Evolutionary conservation across 2,888 invertebrate genomes (phyloP).

Genomic region (Agrotis exclamationis): DNA sequence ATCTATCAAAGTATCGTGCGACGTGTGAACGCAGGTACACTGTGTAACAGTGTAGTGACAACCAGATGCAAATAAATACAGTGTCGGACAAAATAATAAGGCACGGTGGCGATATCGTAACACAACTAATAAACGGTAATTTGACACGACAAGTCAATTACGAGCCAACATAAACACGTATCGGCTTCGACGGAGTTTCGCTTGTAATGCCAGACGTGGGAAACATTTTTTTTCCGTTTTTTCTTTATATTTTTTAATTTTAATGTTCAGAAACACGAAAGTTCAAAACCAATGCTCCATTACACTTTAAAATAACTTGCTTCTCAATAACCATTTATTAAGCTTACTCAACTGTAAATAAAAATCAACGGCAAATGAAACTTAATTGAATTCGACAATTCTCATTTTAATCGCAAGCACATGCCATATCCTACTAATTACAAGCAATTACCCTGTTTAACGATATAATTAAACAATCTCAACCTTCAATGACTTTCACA

Average conservation of each 20-base stretch:
- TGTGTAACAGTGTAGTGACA: conserved; percentile 75
- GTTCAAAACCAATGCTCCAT: not conserved
- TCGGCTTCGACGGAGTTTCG: conserved; percentile 83
- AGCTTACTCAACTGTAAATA: not conserved
- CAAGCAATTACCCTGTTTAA: conserved; percentile 47
- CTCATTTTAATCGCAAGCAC: not conserved
- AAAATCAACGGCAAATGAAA: conserved; percentile 3
- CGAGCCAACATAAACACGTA: conserved; percentile 85
- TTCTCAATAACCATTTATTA: not conserved
- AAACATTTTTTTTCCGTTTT: conserved; percentile 71
- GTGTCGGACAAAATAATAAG: conserved; percentile 83
- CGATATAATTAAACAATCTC: conserved; percentile 56
- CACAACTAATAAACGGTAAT: conserved; percentile 89
- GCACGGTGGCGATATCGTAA: conserved; percentile 84
- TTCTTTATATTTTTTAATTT: conserved; percentile 11
- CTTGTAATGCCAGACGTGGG: conserved; percentile 80
- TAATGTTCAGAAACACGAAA: not conserved
- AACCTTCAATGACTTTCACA: conserved; percentile 48
- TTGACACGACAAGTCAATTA: conserved; percentile 90
- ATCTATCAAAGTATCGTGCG: conserved; percentile 47
- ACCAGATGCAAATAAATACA: conserved; percentile 81
- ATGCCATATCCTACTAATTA: conserved; percentile 29
- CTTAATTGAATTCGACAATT: conserved; percentile 23
- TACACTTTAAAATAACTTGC: not conserved
- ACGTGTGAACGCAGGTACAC: conserved; percentile 59